These are phyloP conservation scores for Hoplostethus mediterraneus DNA, from an alignment of 2,797 vertebrate genomes.

Conservation along the genomic window DNA sequence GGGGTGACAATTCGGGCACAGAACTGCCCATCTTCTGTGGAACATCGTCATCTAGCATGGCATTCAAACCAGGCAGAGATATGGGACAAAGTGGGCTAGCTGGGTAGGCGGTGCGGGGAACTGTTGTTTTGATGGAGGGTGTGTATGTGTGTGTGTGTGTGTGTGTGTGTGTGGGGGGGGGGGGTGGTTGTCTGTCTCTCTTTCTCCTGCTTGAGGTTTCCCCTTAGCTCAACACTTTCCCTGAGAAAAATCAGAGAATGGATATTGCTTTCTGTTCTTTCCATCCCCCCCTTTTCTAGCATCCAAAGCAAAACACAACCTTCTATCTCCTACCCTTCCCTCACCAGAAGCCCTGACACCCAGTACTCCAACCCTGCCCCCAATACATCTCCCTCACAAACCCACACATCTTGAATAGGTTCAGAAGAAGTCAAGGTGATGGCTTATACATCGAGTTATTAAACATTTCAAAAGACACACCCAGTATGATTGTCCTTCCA, in stretches of 20 bases:
- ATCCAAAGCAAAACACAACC: slow-evolving; percentile 10
- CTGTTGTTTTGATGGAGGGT: too few species aligned
- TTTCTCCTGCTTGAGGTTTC: slow-evolving; percentile 22
- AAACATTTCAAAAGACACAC: slow-evolving; percentile 8
- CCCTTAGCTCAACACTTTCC: slow-evolving; percentile 41
- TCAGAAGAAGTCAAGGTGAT: slow-evolving; percentile 22
- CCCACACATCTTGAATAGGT: slow-evolving; percentile 11
- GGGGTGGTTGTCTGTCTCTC: neutral
- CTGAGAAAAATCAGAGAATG: slow-evolving; percentile 65
- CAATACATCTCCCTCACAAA: slow-evolving; percentile 9
- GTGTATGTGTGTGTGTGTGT: too few species aligned
- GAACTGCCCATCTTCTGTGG: too few species aligned
- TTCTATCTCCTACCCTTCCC: neutral
- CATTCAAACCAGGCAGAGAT: neutral
- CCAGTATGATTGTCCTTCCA: slow-evolving; percentile 73
- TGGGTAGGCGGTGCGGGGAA: too few species aligned
- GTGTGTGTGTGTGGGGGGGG: too few species aligned
- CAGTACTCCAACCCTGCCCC: neutral
- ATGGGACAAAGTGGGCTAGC: too few species aligned
- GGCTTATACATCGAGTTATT: slow-evolving; percentile 23
- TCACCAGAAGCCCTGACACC: neutral
- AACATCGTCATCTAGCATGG: neutral
- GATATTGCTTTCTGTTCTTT: slow-evolving; percentile 32
- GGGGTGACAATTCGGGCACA: too few species aligned
- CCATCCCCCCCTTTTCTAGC: slow-evolving; percentile 9